Evolutionary conservation across 2,888 invertebrate species (phyloP).

Genomic region (Entomobrya proxima): DNA sequence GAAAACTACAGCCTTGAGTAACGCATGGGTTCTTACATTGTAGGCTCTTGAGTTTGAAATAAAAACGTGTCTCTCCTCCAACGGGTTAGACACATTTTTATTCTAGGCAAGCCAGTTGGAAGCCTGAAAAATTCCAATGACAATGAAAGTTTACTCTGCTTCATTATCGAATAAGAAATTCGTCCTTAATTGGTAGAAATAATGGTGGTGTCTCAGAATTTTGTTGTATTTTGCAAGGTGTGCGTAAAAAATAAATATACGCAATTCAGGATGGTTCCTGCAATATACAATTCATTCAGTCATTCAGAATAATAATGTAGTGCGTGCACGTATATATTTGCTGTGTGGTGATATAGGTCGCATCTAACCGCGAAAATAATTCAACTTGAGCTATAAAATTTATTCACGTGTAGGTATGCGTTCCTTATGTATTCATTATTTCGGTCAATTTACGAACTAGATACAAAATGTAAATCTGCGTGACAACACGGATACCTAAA

Average conservation of each 20-base stretch:
- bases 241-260: constrained; percentile 30
- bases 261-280: constrained; percentile 43
- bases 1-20: not conserved
- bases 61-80: not conserved
- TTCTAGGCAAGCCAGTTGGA: no score
- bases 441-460: constrained; percentile 12
- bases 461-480: not conserved
- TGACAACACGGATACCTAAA: not conserved
- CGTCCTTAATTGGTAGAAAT: constrained; percentile 35
- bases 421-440: not conserved
- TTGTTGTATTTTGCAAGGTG: constrained; percentile 13
- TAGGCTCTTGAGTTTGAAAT: not conserved
- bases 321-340: constrained; percentile 1
- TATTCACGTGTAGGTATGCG: not conserved
- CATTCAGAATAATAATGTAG: not conserved
- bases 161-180: constrained; percentile 37
- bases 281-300: constrained; percentile 24
- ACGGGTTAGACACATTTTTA: not conserved
- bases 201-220: constrained; percentile 1
- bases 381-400: not conserved
- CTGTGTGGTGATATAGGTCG: constrained; percentile 1
- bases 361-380: constrained; percentile 27
- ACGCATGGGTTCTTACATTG: not conserved
- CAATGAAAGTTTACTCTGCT: constrained; percentile 11
- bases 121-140: not conserved